Evolutionary conservation across 2,113 vertebrate species (phyloP).

Genomic region (Brachypodius melanocephalos): DNA sequence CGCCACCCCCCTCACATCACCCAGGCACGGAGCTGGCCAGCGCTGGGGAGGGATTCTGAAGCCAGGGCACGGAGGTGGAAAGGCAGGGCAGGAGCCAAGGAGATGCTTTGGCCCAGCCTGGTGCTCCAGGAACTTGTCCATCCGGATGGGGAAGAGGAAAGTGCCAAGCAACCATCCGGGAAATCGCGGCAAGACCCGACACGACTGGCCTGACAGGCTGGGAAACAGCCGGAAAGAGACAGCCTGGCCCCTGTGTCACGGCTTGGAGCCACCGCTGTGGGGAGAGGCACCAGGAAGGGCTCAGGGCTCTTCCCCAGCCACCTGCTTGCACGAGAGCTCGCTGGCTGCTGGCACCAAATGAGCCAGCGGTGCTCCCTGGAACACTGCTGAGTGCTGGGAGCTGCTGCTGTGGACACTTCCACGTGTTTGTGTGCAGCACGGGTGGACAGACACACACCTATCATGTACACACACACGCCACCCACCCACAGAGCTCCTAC

Average conservation of each 20-base stretch:
- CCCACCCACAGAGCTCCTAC: background rate
- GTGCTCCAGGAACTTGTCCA: conserved; percentile 41
- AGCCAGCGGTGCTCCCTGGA: background rate
- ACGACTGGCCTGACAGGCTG: conserved; percentile 49
- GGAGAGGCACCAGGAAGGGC: conserved; percentile 40
- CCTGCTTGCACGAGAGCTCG: background rate
- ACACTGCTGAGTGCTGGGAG: fast-evolving
- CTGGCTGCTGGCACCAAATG: background rate
- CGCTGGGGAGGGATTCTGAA: background rate
- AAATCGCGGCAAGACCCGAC: conserved; percentile 36
- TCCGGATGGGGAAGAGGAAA: conserved; percentile 42
- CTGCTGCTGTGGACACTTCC: background rate
- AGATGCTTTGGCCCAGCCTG: background rate
- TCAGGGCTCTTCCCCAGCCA: background rate
- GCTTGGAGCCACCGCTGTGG: background rate
- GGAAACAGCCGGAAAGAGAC: conserved; percentile 52
- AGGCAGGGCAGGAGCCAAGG: background rate
- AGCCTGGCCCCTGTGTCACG: background rate
- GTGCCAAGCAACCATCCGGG: conserved; percentile 57
- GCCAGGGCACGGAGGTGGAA: fast-evolving
- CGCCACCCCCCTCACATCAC: background rate
- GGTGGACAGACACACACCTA: background rate
- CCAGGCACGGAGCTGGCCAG: background rate
- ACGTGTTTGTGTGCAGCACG: fast-evolving
- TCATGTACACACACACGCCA: background rate